These are phyloP conservation scores for Sprattus sprattus DNA, from an alignment of 2,113 vertebrate genomes.

Conservation along the genomic window DNA sequence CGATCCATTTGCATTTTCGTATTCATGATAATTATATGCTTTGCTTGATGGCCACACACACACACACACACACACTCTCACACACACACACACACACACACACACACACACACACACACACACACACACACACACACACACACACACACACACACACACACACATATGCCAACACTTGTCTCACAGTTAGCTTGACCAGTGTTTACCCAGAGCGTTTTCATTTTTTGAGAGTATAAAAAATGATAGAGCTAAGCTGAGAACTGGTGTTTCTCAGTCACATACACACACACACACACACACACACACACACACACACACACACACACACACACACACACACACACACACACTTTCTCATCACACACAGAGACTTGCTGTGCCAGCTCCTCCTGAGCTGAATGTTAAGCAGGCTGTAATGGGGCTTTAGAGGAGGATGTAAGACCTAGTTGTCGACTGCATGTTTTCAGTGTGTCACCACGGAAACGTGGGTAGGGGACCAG, in stretches of 20 bases:
- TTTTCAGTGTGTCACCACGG: background rate
- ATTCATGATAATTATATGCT: background rate
- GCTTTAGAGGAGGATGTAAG: background rate
- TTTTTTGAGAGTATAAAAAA: too few species aligned
- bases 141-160: background rate
- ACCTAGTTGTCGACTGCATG: background rate
- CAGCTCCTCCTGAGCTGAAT: background rate
- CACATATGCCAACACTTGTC: background rate
- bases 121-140: background rate
- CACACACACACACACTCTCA: background rate
- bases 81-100: background rate
- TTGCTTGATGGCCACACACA: background rate
- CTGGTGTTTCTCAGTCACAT: background rate
- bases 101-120: background rate
- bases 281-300: background rate
- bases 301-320: background rate
- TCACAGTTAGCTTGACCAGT: too few species aligned
- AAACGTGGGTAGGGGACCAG: background rate
- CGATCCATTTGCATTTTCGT: background rate
- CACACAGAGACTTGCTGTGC: background rate
- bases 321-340: background rate
- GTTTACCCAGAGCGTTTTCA: too few species aligned
- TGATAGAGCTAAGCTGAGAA: too few species aligned
- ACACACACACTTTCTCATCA: background rate
- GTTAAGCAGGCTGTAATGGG: conserved; percentile 3